Evolutionary conservation across 2,113 vertebrate genomes (phyloP).

Genomic region (Phaethon lepturus): DNA sequence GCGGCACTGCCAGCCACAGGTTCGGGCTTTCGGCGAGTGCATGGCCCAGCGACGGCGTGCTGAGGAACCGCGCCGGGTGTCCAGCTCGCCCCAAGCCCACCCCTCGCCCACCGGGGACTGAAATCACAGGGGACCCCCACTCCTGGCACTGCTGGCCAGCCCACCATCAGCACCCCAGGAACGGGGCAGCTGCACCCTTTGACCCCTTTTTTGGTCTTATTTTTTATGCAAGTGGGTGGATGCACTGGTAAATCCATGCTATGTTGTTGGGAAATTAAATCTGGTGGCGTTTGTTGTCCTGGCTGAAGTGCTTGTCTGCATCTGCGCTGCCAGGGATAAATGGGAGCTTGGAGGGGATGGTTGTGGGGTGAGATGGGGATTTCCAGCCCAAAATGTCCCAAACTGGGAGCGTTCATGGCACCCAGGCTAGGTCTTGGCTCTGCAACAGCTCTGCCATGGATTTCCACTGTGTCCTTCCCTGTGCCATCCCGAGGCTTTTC

Average conservation of each 20-base stretch:
- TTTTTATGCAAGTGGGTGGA: rapidly evolving
- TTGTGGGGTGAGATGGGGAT: background rate
- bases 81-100: rapidly evolving
- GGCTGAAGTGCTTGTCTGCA: rapidly evolving
- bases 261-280: background rate
- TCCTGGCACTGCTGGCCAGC: rapidly evolving
- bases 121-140: rapidly evolving
- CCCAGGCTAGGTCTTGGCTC: background rate
- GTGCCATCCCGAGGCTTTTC: background rate
- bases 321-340: rapidly evolving
- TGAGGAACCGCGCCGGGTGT: constrained; percentile 52
- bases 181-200: rapidly evolving
- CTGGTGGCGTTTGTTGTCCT: rapidly evolving
- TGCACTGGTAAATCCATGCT: rapidly evolving
- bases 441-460: rapidly evolving
- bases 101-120: rapidly evolving
- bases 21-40: constrained; percentile 87
- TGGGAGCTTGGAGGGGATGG: rapidly evolving
- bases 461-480: rapidly evolving
- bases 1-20: constrained; percentile 85
- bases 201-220: rapidly evolving
- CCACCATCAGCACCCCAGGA: rapidly evolving
- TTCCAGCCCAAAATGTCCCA: background rate
- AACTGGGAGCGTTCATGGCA: rapidly evolving
- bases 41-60: constrained; percentile 81